These are phyloP conservation scores for Calliopum simillimum DNA, from an alignment of 2,888 invertebrate genomes.

Conservation along the genomic window DNA sequence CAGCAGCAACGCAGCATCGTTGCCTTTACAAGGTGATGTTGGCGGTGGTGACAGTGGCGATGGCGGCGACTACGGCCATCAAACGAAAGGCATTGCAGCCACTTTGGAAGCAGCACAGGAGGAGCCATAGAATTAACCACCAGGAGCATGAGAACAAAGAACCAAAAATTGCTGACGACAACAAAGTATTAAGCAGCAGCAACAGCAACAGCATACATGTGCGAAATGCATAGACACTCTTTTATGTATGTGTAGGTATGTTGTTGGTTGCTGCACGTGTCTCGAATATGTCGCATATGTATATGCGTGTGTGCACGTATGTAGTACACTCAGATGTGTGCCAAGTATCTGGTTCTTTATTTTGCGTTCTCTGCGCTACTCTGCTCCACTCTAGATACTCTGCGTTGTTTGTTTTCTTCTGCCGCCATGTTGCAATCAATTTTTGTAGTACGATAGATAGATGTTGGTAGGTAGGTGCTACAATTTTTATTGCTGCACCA, in stretches of 20 bases:
- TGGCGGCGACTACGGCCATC: too few relatives aligned
- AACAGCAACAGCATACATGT: too few relatives aligned
- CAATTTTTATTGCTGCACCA: conserved; percentile 1
- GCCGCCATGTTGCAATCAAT: too few relatives aligned
- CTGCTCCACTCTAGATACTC: too few relatives aligned
- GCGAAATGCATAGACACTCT: neutral
- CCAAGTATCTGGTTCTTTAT: conserved; percentile 8
- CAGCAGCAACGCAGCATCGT: conserved; percentile 21
- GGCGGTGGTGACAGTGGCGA: too few relatives aligned
- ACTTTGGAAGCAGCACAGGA: too few relatives aligned
- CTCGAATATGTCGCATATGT: conserved; percentile 14
- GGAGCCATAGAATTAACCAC: too few relatives aligned
- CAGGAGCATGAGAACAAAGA: conserved; percentile 3
- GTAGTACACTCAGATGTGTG: conserved; percentile 18
- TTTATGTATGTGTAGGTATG: conserved; percentile 26
- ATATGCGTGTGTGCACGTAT: conserved; percentile 4
- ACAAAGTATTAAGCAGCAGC: neutral
- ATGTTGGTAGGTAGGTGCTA: neutral
- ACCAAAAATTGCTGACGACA: conserved; percentile 12
- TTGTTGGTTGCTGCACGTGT: conserved; percentile 36
- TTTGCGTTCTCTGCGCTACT: neutral
- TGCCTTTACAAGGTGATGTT: neutral
- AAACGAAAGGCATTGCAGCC: too few relatives aligned
- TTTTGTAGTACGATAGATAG: too few relatives aligned
- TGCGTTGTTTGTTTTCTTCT: too few relatives aligned